Base-by-base conservation (phyloP, 2,888 invertebrate genomes). In the Liposcelis brunnea region DNA sequence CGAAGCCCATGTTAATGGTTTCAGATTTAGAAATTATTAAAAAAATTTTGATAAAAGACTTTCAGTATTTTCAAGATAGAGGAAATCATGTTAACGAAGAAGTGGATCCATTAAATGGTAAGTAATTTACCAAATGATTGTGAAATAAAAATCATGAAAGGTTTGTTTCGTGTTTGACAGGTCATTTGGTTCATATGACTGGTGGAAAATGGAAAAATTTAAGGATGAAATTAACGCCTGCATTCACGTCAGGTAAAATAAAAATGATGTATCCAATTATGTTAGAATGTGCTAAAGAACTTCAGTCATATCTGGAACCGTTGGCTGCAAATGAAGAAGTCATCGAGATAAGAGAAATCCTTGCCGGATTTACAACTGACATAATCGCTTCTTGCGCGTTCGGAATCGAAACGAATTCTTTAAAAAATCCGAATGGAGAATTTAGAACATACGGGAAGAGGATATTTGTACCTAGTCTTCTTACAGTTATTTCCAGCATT, bases 11-110 rank as follows among this genome's bases (percentile, higher is more conserved):
- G n/a, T 57, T 80, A 31, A 57, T 77, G 26, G 62, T 78, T 6
- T 63, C 77, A 47, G 75, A 79, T 59, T 69, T 73, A 8, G 69
- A 72, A 11, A 55, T 79, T 48, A 71, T 73, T 1, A 58, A 56
- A 32, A 63, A 68, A 43, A 65, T 80, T 16, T 56, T 79, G 52
- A 67, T 70, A 36, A 71, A 67, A 52, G 77, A 79, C 55, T 80
- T 76, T 51, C 64, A 64, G 11, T 63, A 74, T 57, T 80, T 80
- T 51, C 69, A 72, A 57, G 76, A 78, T 52, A 71, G 77, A 42
- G 78, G 77, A 1, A 63, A 73, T 31, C 72, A 72, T 54, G 66
- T 63, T 42, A 74, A 76, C 47, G 75, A 75, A 44, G 60, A 67
- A 12, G 67, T 70, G 14, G 75, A 78, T 58, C 74, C 71, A 0